Evolutionary conservation across 2,888 invertebrate species (phyloP).

Genomic region (Troides helena): DNA sequence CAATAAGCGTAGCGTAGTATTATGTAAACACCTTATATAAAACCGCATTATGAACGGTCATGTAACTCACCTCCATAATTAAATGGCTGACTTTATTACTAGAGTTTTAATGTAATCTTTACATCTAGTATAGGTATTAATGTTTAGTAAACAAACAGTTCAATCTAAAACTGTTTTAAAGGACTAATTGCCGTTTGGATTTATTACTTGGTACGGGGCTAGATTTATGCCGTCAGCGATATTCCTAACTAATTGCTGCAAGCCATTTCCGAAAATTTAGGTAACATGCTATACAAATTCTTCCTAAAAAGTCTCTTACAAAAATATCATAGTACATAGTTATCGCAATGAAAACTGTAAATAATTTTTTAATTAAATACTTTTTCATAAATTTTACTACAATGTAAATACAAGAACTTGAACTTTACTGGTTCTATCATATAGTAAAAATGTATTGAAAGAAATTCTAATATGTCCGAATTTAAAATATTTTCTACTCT

Average conservation of each 20-base stretch:
- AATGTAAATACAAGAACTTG: no score
- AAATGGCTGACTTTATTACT: no score
- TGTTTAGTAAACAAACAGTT: not conserved
- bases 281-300: not conserved
- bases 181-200: constrained; percentile 56
- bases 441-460: no score
- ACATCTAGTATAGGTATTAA: not conserved
- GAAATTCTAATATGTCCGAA: no score
- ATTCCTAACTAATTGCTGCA: constrained; percentile 47
- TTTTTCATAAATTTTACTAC: no score
- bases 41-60: no score
- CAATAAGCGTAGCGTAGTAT: no score
- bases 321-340: not conserved
- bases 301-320: not conserved
- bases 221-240: constrained; percentile 54
- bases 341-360: not conserved
- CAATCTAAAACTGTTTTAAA: constrained; percentile 30
- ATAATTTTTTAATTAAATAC: not conserved
- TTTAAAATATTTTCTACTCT: no score
- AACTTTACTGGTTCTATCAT: no score
- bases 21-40: no score
- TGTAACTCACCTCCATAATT: no score
- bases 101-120: no score
- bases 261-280: constrained; percentile 5
- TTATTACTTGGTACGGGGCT: constrained; percentile 51